Evolutionary conservation across 2,797 vertebrate genomes (phyloP).

Genomic region (Botia kubotai): DNA sequence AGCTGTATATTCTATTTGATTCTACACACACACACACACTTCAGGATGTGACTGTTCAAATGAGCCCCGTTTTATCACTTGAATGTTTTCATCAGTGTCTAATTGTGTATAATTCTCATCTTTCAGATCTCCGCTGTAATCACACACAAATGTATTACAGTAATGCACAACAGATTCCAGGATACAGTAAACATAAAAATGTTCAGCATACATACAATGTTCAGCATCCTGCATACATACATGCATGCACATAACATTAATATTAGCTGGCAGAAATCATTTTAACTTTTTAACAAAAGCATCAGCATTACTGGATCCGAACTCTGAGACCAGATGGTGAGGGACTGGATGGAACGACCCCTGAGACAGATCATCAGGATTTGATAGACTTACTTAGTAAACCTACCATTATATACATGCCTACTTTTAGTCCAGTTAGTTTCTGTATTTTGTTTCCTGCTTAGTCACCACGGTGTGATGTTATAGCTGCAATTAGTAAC

Average conservation of each 20-base stretch:
- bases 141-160: conserved; percentile 37
- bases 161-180: conserved; percentile 36
- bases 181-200: background rate
- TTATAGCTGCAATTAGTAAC: too few relatives aligned
- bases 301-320: too few relatives aligned
- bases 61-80: conserved; percentile 32
- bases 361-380: too few relatives aligned
- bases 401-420: too few relatives aligned
- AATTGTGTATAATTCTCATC: conserved; percentile 48
- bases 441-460: too few relatives aligned
- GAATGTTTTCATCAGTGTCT: conserved; percentile 59
- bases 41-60: conserved; percentile 37
- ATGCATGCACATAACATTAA: background rate
- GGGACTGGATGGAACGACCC: too few relatives aligned
- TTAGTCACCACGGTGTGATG: too few relatives aligned
- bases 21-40: conserved; percentile 7
- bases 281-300: too few relatives aligned
- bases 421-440: too few relatives aligned
- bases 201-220: too few relatives aligned
- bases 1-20: conserved; percentile 22
- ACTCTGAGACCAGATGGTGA: too few relatives aligned
- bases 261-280: background rate
- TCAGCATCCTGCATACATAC: background rate
- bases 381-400: too few relatives aligned
- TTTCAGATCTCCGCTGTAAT: conserved; percentile 48